Base-by-base conservation (phyloP, 2,888 invertebrate genomes). In the Himalopsyche kuldschensis region DNA sequence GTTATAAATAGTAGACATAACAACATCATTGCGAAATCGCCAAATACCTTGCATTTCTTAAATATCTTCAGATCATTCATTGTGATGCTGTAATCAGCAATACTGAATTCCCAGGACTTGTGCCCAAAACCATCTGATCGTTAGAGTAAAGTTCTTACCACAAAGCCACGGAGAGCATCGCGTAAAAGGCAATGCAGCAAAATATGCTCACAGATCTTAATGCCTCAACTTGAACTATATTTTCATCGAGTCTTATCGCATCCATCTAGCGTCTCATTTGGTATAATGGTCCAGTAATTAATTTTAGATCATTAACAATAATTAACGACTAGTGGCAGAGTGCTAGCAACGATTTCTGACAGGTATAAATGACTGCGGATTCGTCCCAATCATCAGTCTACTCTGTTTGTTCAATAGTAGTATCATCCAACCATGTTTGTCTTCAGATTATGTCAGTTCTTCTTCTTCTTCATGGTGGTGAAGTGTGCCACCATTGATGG, bases 381-480 rank as follows among this genome's bases (percentile, higher is more conserved):
- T 27, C 69, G 69, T 69, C 30, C 69, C 27, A 27, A 20, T 15
- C 10, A 11, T 69, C 69, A 69, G 69, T 69, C 69, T 69, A 3
- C 69, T 69, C 11, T 69, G 69, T 69, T 24, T 69, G 69, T 30
- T 27, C 11, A 69, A 69, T 27, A 27, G 27, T 69, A 27, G 27
- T 30, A 69, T 27, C 69, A 20, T 27, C 10, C 27, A 69, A 69
- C 10, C 76, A 76, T 76, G 35, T 35, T 76, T 32, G 11, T 76
- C 76, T 20, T 41, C 17, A 76, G 41, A 76, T 35, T 41, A 10
- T 35, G 35, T 24, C 76, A 32, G 35, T 35, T 76, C 76, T 76
- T 76, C 76, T 76, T 76, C 76, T 32, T 76, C 32, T 76, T 76
- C 76, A 17, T 76, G 76, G 76, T 76, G 76, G 76, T 76, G 76